A percentile compares a stretch with the other conserved stretches of the same genome.
phyloP scores from a whole-genome alignment of 2,113 vertebrate genomes.

The Thalassarche chlororhynchos region DNA sequence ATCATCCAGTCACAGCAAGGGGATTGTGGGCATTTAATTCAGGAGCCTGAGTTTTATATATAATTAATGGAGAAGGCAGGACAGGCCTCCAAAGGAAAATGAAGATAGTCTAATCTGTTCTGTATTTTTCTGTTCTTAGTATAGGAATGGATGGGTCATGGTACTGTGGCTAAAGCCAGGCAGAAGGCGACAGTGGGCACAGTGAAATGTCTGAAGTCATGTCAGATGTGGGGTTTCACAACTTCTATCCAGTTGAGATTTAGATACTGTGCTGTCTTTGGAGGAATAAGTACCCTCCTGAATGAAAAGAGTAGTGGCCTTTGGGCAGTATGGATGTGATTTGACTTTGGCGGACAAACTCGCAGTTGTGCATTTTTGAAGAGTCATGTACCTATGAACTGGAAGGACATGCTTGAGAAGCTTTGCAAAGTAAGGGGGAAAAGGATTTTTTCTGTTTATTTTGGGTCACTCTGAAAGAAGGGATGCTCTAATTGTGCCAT shows the following conservation, averaged over 20 bases:
- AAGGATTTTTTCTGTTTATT: background rate
- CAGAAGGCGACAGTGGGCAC: background rate
- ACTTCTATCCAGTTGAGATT: background rate
- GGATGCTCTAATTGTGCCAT: fast-evolving
- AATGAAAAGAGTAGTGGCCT: background rate
- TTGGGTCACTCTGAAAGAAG: background rate
- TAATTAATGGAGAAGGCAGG: background rate
- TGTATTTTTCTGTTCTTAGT: background rate
- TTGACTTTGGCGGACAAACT: background rate
- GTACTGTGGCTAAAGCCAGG: background rate
- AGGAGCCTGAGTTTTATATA: background rate
- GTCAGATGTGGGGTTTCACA: background rate
- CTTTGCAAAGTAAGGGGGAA: background rate
- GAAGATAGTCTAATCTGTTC: background rate
- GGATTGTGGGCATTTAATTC: background rate
- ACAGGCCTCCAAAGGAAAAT: background rate
- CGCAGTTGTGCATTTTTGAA: background rate
- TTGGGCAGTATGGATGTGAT: background rate
- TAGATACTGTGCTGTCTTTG: background rate
- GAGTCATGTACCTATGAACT: background rate
- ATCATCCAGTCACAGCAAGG: background rate
- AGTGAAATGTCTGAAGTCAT: background rate
- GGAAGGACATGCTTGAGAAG: background rate
- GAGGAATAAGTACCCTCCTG: background rate
- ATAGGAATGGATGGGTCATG: background rate